Base-by-base conservation (phyloP, 2,888 invertebrate genomes). In the Entomobrya multifasciata region DNA sequence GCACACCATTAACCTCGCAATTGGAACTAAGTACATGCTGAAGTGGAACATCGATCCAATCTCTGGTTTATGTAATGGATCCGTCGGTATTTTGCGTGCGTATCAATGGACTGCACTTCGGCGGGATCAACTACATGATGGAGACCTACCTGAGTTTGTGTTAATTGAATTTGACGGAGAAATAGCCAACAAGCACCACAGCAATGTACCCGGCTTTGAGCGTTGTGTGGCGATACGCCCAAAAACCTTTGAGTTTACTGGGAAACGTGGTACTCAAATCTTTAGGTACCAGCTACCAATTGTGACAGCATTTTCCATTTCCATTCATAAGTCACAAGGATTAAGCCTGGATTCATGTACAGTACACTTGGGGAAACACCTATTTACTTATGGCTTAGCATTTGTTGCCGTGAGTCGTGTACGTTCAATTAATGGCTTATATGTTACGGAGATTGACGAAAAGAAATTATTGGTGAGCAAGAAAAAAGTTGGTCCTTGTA, bases 31-130 rank as follows among this genome's bases (percentile, higher is more conserved):
- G 17, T 41, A 81, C 25, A 86, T 81, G 77, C 55, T 86, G 1
- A 30, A 76, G 17, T 44, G 86, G 62, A 86, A 86, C 22, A 62
- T 81, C 3, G 30, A 52, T 44, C 60, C 60, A 8, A 3, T 60
- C 2, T 27, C 36, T 0, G 17, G 36, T 0, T 30, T 65, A 2
- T 30, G 17, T 8, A 65, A 65, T 17, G 65, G 65, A 22, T 1
- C 11, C 5, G 52, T 10, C 11, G 78, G 79, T 0, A 65, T 30
- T n/a, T 1, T 79, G 0, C 10, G 17, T 1, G 27, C 8, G 0
- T n/a, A 67, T 22, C 15, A 1, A 17, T 80, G 80, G 80, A 36
- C 65, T 6, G 67, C 13, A 20, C 4, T 47, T 0, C 49, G 44
- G 13, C 0, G 27, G 0, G 30, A 80, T 0, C 80, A 67, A 25